These are phyloP conservation scores for Tringa solitaria DNA, from an alignment of 2,113 vertebrate species.

Conservation along the genomic window DNA sequence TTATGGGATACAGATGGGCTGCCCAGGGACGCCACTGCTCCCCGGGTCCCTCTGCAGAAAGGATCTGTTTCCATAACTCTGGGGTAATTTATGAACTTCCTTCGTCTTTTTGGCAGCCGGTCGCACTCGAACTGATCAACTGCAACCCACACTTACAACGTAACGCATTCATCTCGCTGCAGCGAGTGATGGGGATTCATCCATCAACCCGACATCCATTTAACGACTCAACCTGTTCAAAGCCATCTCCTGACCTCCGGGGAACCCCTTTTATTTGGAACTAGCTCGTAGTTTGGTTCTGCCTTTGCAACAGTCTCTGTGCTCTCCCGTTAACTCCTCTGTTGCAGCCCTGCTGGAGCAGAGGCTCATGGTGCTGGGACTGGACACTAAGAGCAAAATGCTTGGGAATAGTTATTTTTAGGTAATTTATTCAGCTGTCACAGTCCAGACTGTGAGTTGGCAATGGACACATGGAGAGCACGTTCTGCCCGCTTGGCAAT, in stretches of 20 bases:
- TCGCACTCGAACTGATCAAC: neutral
- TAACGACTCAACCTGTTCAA: neutral
- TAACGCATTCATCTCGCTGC: neutral
- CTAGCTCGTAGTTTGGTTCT: fast-evolving
- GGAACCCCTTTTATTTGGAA: neutral
- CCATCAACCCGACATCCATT: neutral
- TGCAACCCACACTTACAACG: neutral
- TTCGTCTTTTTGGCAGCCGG: neutral
- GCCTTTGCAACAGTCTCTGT: neutral
- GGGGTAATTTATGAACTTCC: neutral
- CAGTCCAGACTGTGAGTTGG: neutral
- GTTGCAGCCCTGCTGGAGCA: neutral
- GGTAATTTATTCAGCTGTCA: neutral
- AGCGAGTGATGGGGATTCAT: neutral
- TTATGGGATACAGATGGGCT: neutral
- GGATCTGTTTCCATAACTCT: neutral
- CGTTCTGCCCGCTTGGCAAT: no score
- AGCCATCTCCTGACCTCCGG: neutral
- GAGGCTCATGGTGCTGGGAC: neutral
- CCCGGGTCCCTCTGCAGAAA: neutral
- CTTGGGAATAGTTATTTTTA: neutral
- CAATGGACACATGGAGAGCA: neutral
- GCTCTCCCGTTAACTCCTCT: neutral
- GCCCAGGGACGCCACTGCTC: neutral
- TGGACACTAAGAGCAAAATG: neutral